A percentile compares a stretch with the other conserved stretches of the same genome.
Evolutionary conservation across 2,113 vertebrate species (phyloP).

Genomic region (Panthera uncia): DNA sequence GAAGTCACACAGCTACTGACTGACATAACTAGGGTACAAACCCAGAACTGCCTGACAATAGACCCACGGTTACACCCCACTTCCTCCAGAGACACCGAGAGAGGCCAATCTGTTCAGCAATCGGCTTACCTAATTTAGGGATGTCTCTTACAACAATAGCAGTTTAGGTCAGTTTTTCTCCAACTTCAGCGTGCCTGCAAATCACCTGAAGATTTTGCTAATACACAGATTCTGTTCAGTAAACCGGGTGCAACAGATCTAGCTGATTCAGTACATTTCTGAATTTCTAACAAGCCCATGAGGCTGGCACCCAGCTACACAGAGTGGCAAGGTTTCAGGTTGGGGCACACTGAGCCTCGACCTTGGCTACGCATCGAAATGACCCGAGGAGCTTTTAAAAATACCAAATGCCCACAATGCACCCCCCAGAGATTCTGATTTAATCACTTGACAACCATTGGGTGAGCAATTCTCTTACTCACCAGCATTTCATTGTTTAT

Average conservation of each 20-base stretch:
- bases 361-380: background rate
- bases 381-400: background rate
- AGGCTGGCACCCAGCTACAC: background rate
- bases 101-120: background rate
- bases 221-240: background rate
- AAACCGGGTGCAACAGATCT: background rate
- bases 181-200: background rate
- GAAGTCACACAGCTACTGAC: background rate
- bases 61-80: background rate
- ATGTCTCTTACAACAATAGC: background rate
- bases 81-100: background rate
- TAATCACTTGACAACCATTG: background rate
- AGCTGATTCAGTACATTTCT: background rate
- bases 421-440: background rate
- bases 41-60: background rate
- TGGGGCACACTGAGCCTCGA: background rate
- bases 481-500: conserved; percentile 21
- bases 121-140: background rate
- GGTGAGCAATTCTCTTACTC: background rate
- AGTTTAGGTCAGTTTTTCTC: background rate
- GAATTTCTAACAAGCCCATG: background rate
- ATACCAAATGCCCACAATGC: too few species aligned
- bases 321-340: background rate
- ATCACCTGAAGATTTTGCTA: background rate
- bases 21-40: background rate